These are phyloP conservation scores for Plotosus lineatus DNA, from an alignment of 2,113 vertebrate species.

Conservation along the genomic window DNA sequence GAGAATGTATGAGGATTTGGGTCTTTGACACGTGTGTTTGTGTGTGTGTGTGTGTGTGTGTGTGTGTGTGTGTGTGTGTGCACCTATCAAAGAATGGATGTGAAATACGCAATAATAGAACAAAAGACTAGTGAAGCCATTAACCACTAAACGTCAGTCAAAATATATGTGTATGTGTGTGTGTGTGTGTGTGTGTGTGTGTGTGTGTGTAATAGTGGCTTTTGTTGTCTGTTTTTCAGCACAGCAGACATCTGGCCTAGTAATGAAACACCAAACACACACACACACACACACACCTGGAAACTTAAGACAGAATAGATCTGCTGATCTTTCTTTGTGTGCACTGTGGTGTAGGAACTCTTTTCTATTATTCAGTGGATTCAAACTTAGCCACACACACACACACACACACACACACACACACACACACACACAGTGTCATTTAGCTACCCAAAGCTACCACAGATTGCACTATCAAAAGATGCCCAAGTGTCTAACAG, in stretches of 20 bases:
- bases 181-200: neutral
- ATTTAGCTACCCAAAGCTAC: neutral
- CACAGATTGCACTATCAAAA: constrained; percentile 6
- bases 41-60: neutral
- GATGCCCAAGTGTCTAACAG: constrained; percentile 3
- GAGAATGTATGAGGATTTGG: neutral
- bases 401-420: constrained; percentile 23
- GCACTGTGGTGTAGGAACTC: constrained; percentile 33
- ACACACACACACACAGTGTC: constrained; percentile 15
- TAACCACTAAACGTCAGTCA: neutral
- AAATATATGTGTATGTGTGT: constrained; percentile 6
- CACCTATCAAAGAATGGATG: neutral
- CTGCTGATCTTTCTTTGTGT: constrained; percentile 45
- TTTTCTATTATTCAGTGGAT: constrained; percentile 50
- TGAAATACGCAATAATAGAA: constrained; percentile 43
- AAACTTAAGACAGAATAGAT: constrained; percentile 30
- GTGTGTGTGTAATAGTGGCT: neutral
- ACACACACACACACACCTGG: constrained; percentile 36
- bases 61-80: neutral
- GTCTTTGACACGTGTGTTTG: neutral
- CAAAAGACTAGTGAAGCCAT: constrained; percentile 57
- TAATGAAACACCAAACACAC: constrained; percentile 9
- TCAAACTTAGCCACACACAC: neutral
- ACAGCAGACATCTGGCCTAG: constrained; percentile 21
- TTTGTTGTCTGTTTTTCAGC: constrained; percentile 12